Conservation (phyloP, 2,797 vertebrate species). For the Xenops minutus region DNA sequence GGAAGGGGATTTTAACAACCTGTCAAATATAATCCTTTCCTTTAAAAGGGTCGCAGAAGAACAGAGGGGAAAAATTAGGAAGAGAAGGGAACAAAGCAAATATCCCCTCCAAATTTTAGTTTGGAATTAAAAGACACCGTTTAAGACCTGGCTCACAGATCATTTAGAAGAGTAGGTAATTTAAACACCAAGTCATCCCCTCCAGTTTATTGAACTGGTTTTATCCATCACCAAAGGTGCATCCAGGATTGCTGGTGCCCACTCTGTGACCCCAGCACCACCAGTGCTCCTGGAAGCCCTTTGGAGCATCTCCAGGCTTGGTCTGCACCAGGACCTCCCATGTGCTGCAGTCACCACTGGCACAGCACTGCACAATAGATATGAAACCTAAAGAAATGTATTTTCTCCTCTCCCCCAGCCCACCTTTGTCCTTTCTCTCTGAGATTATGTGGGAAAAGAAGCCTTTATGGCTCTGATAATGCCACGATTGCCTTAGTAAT, state of each 20-base stretch:
- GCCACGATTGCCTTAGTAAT: slow-evolving; percentile 1
- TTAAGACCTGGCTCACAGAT: neutral
- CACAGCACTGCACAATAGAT: neutral
- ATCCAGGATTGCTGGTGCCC: neutral
- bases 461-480: slow-evolving; percentile 4
- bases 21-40: neutral
- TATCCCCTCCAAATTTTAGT: neutral
- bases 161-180: neutral
- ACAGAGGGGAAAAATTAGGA: fast-evolving
- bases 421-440: neutral
- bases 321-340: fast-evolving
- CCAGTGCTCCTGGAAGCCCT: neutral
- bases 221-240: neutral
- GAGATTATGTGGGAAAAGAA: neutral
- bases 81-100: neutral
- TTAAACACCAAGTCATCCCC: neutral
- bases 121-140: neutral
- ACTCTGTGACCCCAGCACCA: neutral
- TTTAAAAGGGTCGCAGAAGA: neutral
- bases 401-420: neutral
- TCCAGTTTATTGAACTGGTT: neutral
- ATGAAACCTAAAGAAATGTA: neutral
- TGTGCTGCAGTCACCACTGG: fast-evolving
- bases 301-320: neutral
- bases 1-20: neutral